Percentiles rank a stretch among this genome's conserved stretches.
Evolutionary conservation across 2,113 vertebrate species (phyloP).

Genomic region (Centropus unirufus): DNA sequence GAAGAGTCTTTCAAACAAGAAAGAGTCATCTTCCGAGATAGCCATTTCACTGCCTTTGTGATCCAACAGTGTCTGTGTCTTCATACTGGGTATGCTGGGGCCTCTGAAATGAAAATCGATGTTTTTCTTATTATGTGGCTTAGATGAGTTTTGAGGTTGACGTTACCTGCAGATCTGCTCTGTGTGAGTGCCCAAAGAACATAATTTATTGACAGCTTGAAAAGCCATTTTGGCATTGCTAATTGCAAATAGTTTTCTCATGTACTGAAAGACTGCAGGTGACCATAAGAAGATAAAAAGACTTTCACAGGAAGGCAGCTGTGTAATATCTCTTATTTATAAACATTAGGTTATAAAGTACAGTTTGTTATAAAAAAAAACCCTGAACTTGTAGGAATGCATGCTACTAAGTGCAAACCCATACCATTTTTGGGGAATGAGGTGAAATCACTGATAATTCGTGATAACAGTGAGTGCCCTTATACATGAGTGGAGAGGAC

Average conservation of each 20-base stretch:
- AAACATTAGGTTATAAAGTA: not conserved
- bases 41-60: not conserved
- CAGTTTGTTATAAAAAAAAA: not conserved
- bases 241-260: slow-evolving; percentile 38
- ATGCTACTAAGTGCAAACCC: not conserved
- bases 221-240: slow-evolving; percentile 49
- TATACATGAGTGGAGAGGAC: not conserved
- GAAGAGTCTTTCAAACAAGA: slow-evolving; percentile 10
- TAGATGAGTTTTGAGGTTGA: not conserved
- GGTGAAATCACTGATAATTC: not conserved
- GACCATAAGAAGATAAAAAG: not conserved
- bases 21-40: slow-evolving; percentile 18
- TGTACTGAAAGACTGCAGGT: not conserved
- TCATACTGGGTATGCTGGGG: not conserved
- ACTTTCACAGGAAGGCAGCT: not conserved
- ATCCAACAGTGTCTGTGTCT: not conserved
- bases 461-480: not conserved
- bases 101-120: slow-evolving; percentile 21
- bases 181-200: not conserved
- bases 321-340: not conserved
- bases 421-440: not conserved
- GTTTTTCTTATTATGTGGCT: slow-evolving; percentile 9
- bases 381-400: not conserved
- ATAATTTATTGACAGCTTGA: slow-evolving; percentile 50
- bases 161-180: not conserved